Evolutionary conservation across 23 tunicate species (phyloP).

Genomic region (Ascidia mentula): DNA sequence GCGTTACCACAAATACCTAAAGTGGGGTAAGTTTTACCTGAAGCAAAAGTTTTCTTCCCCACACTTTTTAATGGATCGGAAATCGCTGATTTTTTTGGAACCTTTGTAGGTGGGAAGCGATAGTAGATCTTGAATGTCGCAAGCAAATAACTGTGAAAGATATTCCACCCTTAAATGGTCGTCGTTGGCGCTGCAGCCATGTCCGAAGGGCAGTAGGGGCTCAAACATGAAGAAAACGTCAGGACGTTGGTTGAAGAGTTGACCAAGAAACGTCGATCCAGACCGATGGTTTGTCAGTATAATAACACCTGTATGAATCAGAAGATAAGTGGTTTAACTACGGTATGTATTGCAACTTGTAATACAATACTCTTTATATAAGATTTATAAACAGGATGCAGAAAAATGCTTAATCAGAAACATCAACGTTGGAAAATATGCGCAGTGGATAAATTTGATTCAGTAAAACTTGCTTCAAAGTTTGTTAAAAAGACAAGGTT

Average conservation of each 20-base stretch:
- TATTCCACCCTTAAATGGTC: not conserved
- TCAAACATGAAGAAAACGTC: slow-evolving; percentile 76
- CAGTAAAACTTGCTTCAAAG: too few relatives aligned
- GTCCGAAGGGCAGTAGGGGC: slow-evolving; percentile 49
- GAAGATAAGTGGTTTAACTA: too few relatives aligned
- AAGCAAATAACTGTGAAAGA: slow-evolving; percentile 10
- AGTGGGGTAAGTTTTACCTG: too few relatives aligned
- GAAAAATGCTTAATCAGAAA: too few relatives aligned
- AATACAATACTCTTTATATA: too few relatives aligned
- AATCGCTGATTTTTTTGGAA: not conserved
- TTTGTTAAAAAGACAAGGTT: too few relatives aligned
- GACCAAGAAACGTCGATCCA: slow-evolving; percentile 78
- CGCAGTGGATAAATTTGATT: too few relatives aligned
- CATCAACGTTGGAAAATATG: too few relatives aligned
- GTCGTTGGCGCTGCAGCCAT: not conserved
- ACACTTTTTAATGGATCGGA: not conserved
- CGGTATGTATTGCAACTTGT: too few relatives aligned
- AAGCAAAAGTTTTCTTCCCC: slow-evolving; percentile 65
- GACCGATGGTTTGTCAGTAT: slow-evolving; percentile 77
- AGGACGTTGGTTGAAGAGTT: slow-evolving; percentile 76
- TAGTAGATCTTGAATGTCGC: not conserved
- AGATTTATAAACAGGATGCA: too few relatives aligned
- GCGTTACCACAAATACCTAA: too few relatives aligned
- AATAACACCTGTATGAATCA: slow-evolving; percentile 36
- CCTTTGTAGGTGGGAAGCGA: not conserved